Evolutionary conservation across 2,113 vertebrate species (phyloP), one percentile per base, ranked within the genome.

Genomic region (Andinoacara biseriatus): DNA sequence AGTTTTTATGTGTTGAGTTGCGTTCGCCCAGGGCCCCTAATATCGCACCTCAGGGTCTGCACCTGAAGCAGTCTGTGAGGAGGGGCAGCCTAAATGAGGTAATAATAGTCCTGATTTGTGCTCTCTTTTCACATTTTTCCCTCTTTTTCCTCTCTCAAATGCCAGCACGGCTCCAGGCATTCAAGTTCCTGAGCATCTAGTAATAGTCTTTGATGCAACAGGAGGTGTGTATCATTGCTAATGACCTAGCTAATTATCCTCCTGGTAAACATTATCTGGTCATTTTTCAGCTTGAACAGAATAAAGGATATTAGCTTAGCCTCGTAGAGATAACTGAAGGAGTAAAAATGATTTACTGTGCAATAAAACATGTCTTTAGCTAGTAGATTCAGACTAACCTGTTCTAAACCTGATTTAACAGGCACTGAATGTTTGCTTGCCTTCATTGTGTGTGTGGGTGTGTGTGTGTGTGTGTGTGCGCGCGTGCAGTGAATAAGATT

Each of bases 41-140:
- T 59, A 57, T 61, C 81, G 49, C 80, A 35, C 62, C 24, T 69
- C 46, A 14, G 72, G 43, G 15, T 49, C 4, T 18, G n/a, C 67
- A 80, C 62, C 74, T 38, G 75, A 46, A 82, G 62, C 49, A 38
- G 11, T 8, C 35, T n/a, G 18, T 22, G 43, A 38, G 74, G 80
- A 58, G 29, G 82, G 57, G 33, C 31, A 0, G 69, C 84, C 93
- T 94, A 94, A 95, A 92, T 93, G 93, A 94, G 84, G 78, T 92
- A 93, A 85, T 93, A 38, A 91, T 58, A 31, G 35, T 92, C 94
- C 86, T 86, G 92, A 94, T 95, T 94, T 86, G 59, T 75, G 9
- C 38, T 81, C 65, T 29, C 56, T 58, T 60, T 65, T 74, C 33
- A 72, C 54, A 18, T 77, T 58, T 78, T 54, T 85, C 86, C 85